Conservation (phyloP, 2,888 invertebrate species). For the Athalia rosae region DNA sequence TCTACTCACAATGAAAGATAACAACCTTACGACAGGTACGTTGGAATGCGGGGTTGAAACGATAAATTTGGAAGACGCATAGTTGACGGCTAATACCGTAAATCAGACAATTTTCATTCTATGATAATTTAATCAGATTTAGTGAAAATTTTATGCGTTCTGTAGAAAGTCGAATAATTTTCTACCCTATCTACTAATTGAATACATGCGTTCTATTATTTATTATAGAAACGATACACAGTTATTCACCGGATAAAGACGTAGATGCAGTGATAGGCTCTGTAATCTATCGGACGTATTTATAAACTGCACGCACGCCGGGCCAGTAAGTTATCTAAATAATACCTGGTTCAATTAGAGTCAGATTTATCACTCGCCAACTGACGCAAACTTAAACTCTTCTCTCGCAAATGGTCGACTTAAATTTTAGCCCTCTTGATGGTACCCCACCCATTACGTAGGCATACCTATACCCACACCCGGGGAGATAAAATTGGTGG, state of each 20-base stretch:
- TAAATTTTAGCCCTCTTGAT: neutral
- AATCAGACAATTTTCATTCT: constrained; percentile 22
- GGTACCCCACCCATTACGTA: too few relatives aligned
- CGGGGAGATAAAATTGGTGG: neutral
- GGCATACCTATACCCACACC: neutral
- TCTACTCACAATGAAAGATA: neutral
- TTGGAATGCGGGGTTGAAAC: too few relatives aligned
- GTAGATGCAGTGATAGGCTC: neutral
- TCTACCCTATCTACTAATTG: neutral
- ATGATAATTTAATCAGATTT: neutral
- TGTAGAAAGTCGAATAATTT: neutral
- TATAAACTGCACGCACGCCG: constrained; percentile 16
- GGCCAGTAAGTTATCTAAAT: constrained; percentile 30
- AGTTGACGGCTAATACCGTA: neutral
- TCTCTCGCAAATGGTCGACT: constrained; percentile 10
- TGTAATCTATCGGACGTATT: constrained; percentile 22
- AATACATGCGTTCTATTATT: neutral
- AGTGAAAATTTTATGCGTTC: neutral
- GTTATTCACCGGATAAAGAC: neutral
- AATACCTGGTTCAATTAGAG: constrained; percentile 34
- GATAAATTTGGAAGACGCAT: neutral
- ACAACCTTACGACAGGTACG: neutral
- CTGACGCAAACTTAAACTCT: constrained; percentile 13
- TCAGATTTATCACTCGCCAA: constrained; percentile 14
- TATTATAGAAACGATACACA: neutral